Evolutionary conservation across 2,113 vertebrate species (phyloP).

Genomic region (Campylomormyrus tamandua): DNA sequence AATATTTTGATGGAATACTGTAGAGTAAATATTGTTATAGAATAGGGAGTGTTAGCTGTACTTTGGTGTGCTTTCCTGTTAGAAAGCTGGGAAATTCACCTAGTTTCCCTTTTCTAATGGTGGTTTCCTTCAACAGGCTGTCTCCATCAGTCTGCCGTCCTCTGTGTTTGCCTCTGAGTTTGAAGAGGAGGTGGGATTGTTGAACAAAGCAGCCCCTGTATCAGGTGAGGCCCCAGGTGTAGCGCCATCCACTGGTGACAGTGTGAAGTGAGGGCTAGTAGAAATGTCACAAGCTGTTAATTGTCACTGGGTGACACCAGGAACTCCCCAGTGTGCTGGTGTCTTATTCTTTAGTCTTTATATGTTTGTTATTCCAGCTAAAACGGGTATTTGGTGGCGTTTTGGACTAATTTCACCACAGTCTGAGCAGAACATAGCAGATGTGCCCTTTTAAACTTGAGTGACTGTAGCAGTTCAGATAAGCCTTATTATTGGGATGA

Average conservation of each 20-base stretch:
- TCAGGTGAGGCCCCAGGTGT: constrained; percentile 65
- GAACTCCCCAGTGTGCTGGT: neutral
- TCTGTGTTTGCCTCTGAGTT: constrained; percentile 96
- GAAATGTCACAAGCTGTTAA: neutral
- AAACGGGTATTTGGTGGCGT: neutral
- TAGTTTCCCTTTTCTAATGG: neutral
- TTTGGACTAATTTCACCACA: neutral
- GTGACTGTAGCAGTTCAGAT: neutral
- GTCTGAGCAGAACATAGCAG: neutral
- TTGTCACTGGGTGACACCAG: neutral
- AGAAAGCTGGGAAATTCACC: neutral
- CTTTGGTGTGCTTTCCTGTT: neutral
- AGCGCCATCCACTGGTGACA: neutral
- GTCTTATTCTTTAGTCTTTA: neutral
- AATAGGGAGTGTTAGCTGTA: neutral
- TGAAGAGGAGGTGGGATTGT: constrained; percentile 87
- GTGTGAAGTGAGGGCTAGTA: too few relatives aligned
- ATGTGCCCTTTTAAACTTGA: neutral
- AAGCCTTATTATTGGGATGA: too few relatives aligned
- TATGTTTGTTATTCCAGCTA: neutral
- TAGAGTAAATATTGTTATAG: neutral
- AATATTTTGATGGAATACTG: neutral
- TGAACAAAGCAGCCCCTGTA: constrained; percentile 95
- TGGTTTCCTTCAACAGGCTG: constrained; percentile 50
- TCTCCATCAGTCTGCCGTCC: constrained; percentile 81